Evolutionary conservation across 53 echinoderm and acorn worm genomes (phyloP).

Genomic region (Echinometra lucunter): DNA sequence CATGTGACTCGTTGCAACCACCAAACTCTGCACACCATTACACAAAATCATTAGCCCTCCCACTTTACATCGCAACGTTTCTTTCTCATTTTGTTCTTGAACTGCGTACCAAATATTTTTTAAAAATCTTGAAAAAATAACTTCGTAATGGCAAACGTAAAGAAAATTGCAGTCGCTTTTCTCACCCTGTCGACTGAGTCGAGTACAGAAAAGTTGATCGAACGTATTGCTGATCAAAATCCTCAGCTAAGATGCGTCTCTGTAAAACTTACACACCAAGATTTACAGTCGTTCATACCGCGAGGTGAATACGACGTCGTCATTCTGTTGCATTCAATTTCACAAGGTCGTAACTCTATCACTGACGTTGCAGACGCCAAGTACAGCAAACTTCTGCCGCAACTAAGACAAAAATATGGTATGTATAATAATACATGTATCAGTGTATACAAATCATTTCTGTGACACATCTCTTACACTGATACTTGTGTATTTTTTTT

Average conservation of each 20-base stretch:
- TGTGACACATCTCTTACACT: no score
- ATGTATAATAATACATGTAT: no score
- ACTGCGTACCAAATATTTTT: neutral
- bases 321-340: constrained; percentile 34
- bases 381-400: constrained; percentile 4
- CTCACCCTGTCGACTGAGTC: neutral
- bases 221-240: neutral
- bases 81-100: no score
- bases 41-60: neutral
- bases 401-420: constrained; percentile 17
- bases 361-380: constrained; percentile 38
- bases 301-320: neutral
- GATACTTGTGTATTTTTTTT: no score
- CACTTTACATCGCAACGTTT: no score
- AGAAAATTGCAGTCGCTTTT: neutral
- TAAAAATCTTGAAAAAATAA: neutral
- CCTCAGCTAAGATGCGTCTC: neutral
- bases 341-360: constrained; percentile 55
- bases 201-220: neutral
- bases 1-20: neutral
- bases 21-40: neutral
- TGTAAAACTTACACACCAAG: neutral
- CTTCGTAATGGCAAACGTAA: neutral
- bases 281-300: neutral
- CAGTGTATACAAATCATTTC: no score